These are phyloP conservation scores for Barbus barbus DNA, from an alignment of 2,113 vertebrate species.

Conservation along the genomic window DNA sequence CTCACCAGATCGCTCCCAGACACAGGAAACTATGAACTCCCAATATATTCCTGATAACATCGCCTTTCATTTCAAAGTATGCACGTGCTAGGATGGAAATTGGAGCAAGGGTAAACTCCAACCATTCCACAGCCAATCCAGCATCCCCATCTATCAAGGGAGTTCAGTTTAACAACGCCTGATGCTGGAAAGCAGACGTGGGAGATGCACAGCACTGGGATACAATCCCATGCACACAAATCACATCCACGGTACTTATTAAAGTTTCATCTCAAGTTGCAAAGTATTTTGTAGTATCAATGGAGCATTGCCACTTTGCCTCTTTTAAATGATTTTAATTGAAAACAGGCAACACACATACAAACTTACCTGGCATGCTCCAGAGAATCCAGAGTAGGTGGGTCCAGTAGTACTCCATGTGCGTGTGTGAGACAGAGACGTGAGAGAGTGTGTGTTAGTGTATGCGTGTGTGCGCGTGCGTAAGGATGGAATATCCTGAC, in stretches of 20 bases:
- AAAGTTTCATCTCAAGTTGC: slow-evolving; percentile 4
- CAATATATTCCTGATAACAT: slow-evolving; percentile 60
- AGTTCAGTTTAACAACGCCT: slow-evolving; percentile 19
- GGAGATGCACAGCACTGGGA: slow-evolving; percentile 15
- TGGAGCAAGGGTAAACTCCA: slow-evolving; percentile 9
- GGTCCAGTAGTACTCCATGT: slow-evolving; percentile 86
- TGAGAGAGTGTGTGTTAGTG: slow-evolving; percentile 23
- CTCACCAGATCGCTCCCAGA: slow-evolving; percentile 52
- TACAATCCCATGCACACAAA: not conserved
- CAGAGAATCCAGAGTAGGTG: slow-evolving; percentile 83
- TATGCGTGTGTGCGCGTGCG: slow-evolving; percentile 52
- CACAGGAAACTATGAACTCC: slow-evolving; percentile 52
- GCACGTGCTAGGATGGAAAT: slow-evolving; percentile 32
- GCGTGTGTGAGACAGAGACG: slow-evolving; percentile 49
- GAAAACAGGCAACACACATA: not conserved
- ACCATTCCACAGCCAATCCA: slow-evolving; percentile 40
- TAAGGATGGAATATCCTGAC: slow-evolving; percentile 71
- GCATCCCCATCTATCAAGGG: slow-evolving; percentile 42
- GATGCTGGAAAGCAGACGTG: slow-evolving; percentile 34
- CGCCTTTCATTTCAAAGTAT: slow-evolving; percentile 56
- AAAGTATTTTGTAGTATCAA: not conserved
- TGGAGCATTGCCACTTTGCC: not conserved
- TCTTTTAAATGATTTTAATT: slow-evolving; percentile 9
- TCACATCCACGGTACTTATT: no score
- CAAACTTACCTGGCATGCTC: slow-evolving; percentile 84